Conservation (phyloP, 2,113 vertebrate genomes). For the Connochaetes taurinus region DNA sequence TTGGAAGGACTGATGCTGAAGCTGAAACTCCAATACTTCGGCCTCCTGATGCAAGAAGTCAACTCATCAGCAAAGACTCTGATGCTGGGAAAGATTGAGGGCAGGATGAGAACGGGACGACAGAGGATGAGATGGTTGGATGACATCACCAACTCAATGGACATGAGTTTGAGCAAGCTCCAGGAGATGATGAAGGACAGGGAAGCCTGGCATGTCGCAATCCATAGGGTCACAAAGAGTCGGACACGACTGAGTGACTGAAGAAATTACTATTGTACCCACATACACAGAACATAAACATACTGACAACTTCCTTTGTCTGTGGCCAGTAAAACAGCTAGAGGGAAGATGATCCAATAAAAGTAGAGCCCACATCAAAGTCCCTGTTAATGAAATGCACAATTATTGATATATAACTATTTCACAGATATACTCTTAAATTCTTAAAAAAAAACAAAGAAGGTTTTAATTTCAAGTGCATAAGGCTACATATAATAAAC, state of each 20-base stretch:
- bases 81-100: background rate
- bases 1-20: background rate
- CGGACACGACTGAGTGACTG: background rate
- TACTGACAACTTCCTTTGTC: background rate
- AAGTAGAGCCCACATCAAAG: background rate
- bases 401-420: background rate
- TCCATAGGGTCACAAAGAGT: background rate
- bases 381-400: background rate
- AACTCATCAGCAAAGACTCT: background rate
- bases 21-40: background rate
- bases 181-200: background rate
- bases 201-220: background rate
- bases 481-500: background rate
- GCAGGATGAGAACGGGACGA: accelerated
- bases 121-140: background rate
- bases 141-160: background rate
- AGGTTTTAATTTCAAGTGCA: background rate
- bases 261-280: background rate
- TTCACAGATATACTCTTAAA: background rate
- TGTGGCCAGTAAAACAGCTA: background rate
- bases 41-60: background rate
- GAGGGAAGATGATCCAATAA: background rate
- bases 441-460: background rate
- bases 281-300: background rate
- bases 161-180: background rate